phyloP scores from a whole-genome alignment of 2,113 vertebrate genomes.

The Pardalotus punctatus region DNA sequence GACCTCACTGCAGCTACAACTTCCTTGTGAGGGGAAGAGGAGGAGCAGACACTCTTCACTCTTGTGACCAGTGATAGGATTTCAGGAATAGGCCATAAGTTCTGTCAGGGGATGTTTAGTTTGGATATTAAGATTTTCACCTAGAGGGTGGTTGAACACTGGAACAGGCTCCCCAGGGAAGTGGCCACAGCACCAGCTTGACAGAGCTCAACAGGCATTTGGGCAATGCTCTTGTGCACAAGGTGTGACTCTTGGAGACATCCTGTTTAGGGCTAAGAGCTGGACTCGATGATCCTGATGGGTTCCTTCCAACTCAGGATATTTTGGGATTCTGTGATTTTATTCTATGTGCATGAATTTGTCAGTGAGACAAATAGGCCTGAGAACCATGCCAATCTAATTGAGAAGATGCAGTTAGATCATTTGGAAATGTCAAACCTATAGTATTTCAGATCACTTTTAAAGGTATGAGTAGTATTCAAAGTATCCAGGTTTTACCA shows the following conservation, averaged over 20 bases:
- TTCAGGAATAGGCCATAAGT: rapidly evolving
- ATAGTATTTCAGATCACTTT: background rate
- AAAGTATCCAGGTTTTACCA: background rate
- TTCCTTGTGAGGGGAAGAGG: rapidly evolving
- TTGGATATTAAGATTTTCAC: background rate
- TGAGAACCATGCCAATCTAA: background rate
- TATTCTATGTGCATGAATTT: background rate
- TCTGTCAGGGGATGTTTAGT: background rate
- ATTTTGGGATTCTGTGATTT: background rate
- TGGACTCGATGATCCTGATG: no score
- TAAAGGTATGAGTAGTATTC: background rate
- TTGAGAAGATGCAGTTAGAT: background rate
- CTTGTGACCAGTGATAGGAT: no score
- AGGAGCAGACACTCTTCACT: background rate
- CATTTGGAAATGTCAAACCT: background rate
- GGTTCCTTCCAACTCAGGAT: background rate
- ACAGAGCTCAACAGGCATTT: background rate
- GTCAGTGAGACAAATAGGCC: background rate
- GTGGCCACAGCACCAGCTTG: background rate
- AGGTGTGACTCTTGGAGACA: no score
- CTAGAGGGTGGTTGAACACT: rapidly evolving
- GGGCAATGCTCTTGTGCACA: no score
- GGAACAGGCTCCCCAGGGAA: background rate
- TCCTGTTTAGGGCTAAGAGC: background rate
- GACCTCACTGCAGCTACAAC: background rate